These are phyloP conservation scores for Ia io DNA, from an alignment of 2,113 vertebrate species.

Conservation along the genomic window DNA sequence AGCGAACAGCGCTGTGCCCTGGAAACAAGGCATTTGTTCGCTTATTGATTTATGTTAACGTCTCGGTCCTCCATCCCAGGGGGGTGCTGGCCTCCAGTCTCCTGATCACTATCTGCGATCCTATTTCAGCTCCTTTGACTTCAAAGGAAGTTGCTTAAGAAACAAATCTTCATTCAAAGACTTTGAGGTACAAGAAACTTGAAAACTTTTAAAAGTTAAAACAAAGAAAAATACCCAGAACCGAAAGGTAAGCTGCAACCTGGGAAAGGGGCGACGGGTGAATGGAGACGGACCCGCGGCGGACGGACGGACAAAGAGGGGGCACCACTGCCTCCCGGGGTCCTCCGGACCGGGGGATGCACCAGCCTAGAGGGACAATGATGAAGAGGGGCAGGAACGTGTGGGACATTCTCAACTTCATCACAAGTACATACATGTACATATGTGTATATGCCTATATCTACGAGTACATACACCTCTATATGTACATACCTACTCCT, in stretches of 20 bases:
- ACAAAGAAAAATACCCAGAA: background rate
- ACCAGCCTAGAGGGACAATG: background rate
- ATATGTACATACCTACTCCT: background rate
- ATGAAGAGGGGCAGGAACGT: background rate
- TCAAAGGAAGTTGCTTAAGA: conserved; percentile 18
- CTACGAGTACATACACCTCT: background rate
- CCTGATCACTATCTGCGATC: conserved; percentile 68
- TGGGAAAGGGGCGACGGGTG: background rate
- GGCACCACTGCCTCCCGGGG: background rate
- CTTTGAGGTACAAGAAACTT: background rate
- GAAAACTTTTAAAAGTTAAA: background rate
- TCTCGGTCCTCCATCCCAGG: conserved; percentile 45
- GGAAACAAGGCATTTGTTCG: conserved; percentile 75
- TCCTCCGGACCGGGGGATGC: background rate
- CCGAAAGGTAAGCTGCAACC: background rate
- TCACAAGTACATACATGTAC: background rate
- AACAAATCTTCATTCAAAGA: background rate
- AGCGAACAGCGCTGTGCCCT: conserved; percentile 73
- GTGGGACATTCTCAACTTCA: background rate
- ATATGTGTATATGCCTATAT: background rate
- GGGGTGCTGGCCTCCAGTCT: conserved; percentile 60
- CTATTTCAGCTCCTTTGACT: conserved; percentile 67
- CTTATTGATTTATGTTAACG: conserved; percentile 73
- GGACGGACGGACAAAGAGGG: too few relatives aligned
- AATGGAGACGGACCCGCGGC: too few relatives aligned